phyloP scores from a whole-genome alignment of 1,140 invertebrate species.

The Hylaeus anthracinus region DNA sequence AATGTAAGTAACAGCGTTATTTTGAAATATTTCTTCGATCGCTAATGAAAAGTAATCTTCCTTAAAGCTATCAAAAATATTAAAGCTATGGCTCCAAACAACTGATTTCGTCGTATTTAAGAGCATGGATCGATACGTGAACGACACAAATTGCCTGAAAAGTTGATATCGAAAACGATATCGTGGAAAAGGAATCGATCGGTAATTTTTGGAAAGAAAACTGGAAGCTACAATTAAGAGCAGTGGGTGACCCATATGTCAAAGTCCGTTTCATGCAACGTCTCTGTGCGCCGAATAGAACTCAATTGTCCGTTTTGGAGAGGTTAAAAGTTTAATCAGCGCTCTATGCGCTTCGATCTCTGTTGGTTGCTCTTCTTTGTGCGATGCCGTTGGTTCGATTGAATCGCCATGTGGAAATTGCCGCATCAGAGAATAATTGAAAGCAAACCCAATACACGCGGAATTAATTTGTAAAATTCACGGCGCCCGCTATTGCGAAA shows the following conservation, averaged over 20 bases:
- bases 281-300: neutral
- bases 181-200: too few relatives aligned
- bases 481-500: neutral
- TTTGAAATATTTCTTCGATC: too few relatives aligned
- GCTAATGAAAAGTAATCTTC: too few relatives aligned
- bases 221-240: neutral
- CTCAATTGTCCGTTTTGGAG: neutral
- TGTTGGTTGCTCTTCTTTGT: neutral
- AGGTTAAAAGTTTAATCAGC: conserved; percentile 16
- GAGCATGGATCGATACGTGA: too few relatives aligned
- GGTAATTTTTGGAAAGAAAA: too few relatives aligned
- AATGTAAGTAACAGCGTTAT: too few relatives aligned
- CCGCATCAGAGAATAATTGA: neutral
- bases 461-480: conserved; percentile 5
- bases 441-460: neutral
- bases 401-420: neutral
- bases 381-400: neutral
- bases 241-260: too few relatives aligned
- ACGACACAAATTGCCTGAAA: too few relatives aligned
- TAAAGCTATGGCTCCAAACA: too few relatives aligned
- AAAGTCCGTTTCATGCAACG: neutral
- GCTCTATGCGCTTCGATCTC: neutral
- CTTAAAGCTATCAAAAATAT: too few relatives aligned
- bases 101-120: too few relatives aligned
- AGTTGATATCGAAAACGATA: too few relatives aligned